phyloP scores from a whole-genome alignment of 2,888 invertebrate species.

The Argyresthia goedartella region DNA sequence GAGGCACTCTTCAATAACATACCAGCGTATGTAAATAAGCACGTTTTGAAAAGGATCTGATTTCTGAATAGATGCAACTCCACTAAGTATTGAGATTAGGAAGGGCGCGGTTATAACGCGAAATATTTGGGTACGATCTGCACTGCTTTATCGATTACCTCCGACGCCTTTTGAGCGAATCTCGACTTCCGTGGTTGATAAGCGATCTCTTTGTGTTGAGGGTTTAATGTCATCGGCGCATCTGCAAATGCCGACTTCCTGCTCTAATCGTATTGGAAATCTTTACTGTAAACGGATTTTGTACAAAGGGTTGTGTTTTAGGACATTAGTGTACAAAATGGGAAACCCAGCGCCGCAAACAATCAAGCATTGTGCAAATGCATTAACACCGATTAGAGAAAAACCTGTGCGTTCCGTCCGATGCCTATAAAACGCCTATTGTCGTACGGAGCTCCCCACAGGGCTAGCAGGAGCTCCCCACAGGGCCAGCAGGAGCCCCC shows the following conservation, averaged over 20 bases:
- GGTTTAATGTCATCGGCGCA: too few relatives aligned
- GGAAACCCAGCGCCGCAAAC: neutral
- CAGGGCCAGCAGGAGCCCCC: conserved; percentile 10
- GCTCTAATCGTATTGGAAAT: too few relatives aligned
- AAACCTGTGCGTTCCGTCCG: conserved; percentile 25
- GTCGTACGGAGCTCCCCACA: conserved; percentile 13
- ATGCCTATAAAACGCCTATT: conserved; percentile 32
- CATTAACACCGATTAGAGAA: conserved; percentile 33
- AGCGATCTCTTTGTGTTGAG: too few relatives aligned
- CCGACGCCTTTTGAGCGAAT: too few relatives aligned
- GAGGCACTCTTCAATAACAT: conserved; percentile 55
- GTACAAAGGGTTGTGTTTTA: neutral
- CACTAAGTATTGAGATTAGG: neutral
- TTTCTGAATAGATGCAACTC: conserved; percentile 36
- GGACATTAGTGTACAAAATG: neutral
- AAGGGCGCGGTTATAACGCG: neutral
- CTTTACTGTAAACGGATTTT: neutral
- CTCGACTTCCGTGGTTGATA: too few relatives aligned
- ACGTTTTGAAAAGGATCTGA: conserved; percentile 56
- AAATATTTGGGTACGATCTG: too few relatives aligned
- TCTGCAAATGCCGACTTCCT: too few relatives aligned
- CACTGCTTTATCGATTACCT: too few relatives aligned
- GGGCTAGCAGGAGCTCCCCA: conserved; percentile 10
- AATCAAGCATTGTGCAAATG: conserved; percentile 21
- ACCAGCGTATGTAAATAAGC: conserved; percentile 58